Conservation (phyloP, 2,113 vertebrate genomes). For the Phoxinus phoxinus region DNA sequence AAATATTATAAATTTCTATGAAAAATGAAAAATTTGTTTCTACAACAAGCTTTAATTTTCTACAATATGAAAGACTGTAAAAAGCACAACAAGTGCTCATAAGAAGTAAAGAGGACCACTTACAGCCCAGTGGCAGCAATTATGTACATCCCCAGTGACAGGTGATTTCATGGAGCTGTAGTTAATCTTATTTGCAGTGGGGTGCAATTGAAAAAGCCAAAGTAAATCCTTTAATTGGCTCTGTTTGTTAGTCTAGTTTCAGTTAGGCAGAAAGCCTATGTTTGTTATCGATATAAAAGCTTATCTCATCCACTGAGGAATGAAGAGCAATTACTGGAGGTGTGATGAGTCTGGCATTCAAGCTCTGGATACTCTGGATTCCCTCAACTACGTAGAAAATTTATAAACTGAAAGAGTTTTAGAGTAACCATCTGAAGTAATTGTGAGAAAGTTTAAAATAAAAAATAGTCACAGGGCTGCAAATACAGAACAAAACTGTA, state of each 20-base stretch:
- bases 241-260: slow-evolving; percentile 46
- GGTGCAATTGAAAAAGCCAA: slow-evolving; percentile 48
- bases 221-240: slow-evolving; percentile 54
- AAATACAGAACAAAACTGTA: no score
- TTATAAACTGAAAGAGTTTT: not conserved
- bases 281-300: slow-evolving; percentile 37
- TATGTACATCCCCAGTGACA: slow-evolving; percentile 46
- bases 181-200: slow-evolving; percentile 55
- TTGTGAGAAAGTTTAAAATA: no score
- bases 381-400: not conserved
- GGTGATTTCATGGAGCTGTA: slow-evolving; percentile 53
- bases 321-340: slow-evolving; percentile 43
- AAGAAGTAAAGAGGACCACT: slow-evolving; percentile 40
- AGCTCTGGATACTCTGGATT: not conserved
- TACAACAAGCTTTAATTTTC: not conserved
- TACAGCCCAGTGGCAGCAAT: slow-evolving; percentile 42
- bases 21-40: not conserved
- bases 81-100: not conserved
- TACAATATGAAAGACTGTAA: not conserved
- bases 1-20: not conserved
- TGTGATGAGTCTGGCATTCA: slow-evolving; percentile 7
- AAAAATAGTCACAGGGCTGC: no score
- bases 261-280: slow-evolving; percentile 39
- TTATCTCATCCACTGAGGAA: slow-evolving; percentile 41
- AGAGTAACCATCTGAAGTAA: no score